Percentiles rank a stretch among this genome's conserved stretches.
Conservation (phyloP, 2,888 invertebrate genomes). For the Papilio gigon region DNA sequence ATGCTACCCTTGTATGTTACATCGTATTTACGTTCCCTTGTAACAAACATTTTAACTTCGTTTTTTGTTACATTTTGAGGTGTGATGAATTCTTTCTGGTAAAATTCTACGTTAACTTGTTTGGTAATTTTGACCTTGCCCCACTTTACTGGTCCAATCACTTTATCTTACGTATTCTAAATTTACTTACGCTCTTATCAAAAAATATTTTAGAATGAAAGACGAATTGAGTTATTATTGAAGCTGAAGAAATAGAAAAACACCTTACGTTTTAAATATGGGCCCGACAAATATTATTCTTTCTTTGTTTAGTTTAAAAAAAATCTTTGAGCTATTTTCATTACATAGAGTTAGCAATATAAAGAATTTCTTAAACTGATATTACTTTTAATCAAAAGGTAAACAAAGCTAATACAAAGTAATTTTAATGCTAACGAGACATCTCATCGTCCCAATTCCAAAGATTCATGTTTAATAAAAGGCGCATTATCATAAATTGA, state of each 20-base stretch:
- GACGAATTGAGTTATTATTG: no score
- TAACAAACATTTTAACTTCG: no score
- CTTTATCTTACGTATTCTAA: conserved; percentile 46
- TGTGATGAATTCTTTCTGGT: conserved; percentile 45
- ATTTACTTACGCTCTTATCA: conserved; percentile 33
- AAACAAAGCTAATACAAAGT: conserved; percentile 6
- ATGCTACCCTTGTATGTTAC: conserved; percentile 19
- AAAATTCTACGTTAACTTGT: conserved; percentile 48
- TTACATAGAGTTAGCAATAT: not conserved
- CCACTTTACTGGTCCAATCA: conserved; percentile 47
- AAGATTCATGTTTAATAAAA: conserved; percentile 30
- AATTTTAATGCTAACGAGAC: not conserved
- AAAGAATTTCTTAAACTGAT: not conserved
- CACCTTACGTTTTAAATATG: no score
- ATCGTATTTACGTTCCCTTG: conserved; percentile 10
- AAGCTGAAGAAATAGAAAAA: no score
- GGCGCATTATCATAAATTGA: conserved; percentile 30
- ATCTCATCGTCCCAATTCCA: conserved; percentile 17
- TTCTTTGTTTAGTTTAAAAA: no score
- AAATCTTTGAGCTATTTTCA: not conserved
- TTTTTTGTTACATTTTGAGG: not conserved
- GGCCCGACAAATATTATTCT: no score
- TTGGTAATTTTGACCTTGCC: conserved; percentile 53
- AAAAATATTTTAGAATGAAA: no score
- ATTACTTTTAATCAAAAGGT: not conserved